Evolutionary conservation across 1,140 invertebrate species (phyloP).

Genomic region (Polypedilum pembai): DNA sequence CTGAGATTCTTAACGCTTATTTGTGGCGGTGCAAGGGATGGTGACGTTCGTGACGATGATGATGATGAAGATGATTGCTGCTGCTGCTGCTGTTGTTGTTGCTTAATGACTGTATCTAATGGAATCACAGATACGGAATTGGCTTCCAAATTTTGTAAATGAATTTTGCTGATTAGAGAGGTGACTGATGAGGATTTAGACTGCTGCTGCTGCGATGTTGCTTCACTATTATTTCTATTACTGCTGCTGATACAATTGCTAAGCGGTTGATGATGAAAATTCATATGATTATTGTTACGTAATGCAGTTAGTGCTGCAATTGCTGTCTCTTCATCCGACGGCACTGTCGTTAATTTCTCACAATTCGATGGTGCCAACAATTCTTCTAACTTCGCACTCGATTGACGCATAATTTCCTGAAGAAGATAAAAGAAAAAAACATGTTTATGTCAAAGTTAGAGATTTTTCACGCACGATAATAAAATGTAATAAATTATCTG

Average conservation of each 20-base stretch:
- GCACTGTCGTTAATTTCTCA: slow-evolving; percentile 35
- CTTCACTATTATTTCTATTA: background rate
- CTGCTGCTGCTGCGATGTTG: background rate
- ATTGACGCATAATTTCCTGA: slow-evolving; percentile 31
- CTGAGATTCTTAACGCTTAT: slow-evolving; percentile 35
- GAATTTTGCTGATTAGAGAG: slow-evolving; percentile 31
- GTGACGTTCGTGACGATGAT: slow-evolving; percentile 31
- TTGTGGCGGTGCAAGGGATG: slow-evolving; percentile 31
- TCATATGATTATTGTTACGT: slow-evolving; percentile 34
- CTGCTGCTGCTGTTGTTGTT: slow-evolving; percentile 12
- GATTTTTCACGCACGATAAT: background rate
- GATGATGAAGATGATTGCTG: slow-evolving; percentile 23
- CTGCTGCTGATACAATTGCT: slow-evolving; percentile 23
- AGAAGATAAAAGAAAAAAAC: slow-evolving; percentile 29
- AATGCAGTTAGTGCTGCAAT: slow-evolving; percentile 42
- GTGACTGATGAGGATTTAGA: slow-evolving; percentile 30
- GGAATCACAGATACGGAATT: slow-evolving; percentile 32
- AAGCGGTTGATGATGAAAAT: slow-evolving; percentile 28
- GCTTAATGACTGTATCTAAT: slow-evolving; percentile 29
- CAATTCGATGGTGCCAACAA: slow-evolving; percentile 38
- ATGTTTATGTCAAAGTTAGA: background rate
- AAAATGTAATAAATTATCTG: background rate
- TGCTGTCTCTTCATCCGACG: slow-evolving; percentile 40
- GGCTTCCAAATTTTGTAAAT: slow-evolving; percentile 31
- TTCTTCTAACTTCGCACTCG: slow-evolving; percentile 27